Base-by-base conservation (phyloP, 2,797 vertebrate genomes). In the Peromyscus aztecus region DNA sequence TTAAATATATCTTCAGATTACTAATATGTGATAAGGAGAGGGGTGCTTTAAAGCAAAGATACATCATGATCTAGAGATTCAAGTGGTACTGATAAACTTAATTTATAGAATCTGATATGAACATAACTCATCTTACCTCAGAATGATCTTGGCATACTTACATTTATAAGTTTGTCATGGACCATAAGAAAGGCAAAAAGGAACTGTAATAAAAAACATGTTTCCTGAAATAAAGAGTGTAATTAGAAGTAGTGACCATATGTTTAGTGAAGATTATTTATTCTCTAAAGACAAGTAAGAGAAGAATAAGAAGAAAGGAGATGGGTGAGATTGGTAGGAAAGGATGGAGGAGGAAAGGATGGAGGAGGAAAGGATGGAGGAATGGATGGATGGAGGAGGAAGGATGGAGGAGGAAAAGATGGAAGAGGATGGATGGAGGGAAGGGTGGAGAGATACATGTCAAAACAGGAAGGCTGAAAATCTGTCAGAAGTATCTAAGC, bases 81-180 rank as follows among this genome's bases (percentile, higher is more conserved):
- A 97, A 96, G 65, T 94, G 76, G 0, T 75, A 85, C 59, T 97
- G 95, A 91, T 91, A 97, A 89, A 76, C 89, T 40, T 81, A 95
- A 46, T 93, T 57, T 80, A 96, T 91, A 96, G 95, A 97, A 65
- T 59, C 73, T 97, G 81, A 94, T 97, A 55, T 93, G 94, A 98
- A 90, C 6, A 61, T 78, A 12, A 34, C n/a, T 86, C 24, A 40
- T 76, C 63, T 97, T 97, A 97, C 95, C 37, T 52, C 52, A 34
- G 34, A 67, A 71, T 69, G 29, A 24, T 31, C 7, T 27, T 59
- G 37, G 34, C 13, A 73, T 40, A 71, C 97, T 94, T 87, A 90
- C 59, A 59, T 83, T 97, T 97, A 29, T 93, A 49, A 92, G 9
- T 89, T 98, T 96, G 86, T 76, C 94, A 98, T 98, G 96, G 91